Percentiles rank a stretch among this genome's conserved stretches.
Conservation (phyloP, 2,888 invertebrate species). For the Temnothorax unifasciatus region DNA sequence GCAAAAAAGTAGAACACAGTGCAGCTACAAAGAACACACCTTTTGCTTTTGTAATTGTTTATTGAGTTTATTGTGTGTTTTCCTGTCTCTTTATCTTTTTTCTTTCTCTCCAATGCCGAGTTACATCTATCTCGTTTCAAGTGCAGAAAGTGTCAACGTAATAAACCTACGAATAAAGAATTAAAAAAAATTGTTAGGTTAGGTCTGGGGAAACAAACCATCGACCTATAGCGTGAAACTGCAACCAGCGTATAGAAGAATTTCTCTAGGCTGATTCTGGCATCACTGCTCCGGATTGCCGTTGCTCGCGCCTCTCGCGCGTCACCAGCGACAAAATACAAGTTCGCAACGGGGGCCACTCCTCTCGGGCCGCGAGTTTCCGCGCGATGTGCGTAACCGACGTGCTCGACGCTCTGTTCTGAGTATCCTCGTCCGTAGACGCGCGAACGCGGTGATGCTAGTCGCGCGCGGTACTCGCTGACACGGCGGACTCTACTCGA, state of each 20-base stretch:
- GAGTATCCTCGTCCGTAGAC: background rate
- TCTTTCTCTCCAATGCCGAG: background rate
- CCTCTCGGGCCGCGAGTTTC: constrained; percentile 1
- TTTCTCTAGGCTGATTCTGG: too few species aligned
- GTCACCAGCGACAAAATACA: constrained; percentile 20
- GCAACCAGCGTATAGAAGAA: too few species aligned
- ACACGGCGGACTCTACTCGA: constrained; percentile 16
- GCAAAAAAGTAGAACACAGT: background rate
- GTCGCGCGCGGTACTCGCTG: background rate
- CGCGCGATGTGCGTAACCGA: constrained; percentile 7
- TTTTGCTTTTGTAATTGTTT: background rate
- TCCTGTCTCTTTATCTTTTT: background rate
- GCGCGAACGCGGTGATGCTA: constrained; percentile 22
- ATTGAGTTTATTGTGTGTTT: background rate
- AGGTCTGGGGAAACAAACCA: too few species aligned
- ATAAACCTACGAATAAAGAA: too few species aligned
- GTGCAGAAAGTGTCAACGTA: too few species aligned
- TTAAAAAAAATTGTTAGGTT: too few species aligned
- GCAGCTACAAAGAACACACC: background rate
- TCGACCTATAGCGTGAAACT: too few species aligned
- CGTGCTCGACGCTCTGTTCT: background rate
- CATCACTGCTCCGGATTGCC: background rate
- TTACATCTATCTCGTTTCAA: background rate
- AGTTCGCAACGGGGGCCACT: constrained; percentile 41
- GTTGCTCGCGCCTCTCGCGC: background rate